Conservation (phyloP, 2,888 invertebrate species). For the Alentia gelatinosa region DNA sequence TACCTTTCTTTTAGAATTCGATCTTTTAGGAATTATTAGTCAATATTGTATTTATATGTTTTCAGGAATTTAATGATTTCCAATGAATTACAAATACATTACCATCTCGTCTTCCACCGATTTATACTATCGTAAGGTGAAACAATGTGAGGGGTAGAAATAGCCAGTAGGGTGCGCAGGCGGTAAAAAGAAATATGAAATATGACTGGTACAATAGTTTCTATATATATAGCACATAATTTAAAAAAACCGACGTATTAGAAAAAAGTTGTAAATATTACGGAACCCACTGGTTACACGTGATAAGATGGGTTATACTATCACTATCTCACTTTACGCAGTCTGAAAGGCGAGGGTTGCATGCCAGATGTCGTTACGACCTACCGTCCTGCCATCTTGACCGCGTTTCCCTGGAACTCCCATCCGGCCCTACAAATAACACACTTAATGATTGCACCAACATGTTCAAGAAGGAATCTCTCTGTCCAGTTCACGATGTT, state of each 20-base stretch:
- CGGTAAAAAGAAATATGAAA: too few species aligned
- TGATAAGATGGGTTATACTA: background rate
- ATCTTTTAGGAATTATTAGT: too few species aligned
- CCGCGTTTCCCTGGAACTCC: background rate
- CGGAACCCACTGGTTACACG: background rate
- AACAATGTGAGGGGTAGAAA: too few species aligned
- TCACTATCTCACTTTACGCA: background rate
- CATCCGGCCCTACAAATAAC: background rate
- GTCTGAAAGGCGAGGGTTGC: background rate
- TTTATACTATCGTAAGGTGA: too few species aligned
- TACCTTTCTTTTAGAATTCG: background rate
- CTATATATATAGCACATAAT: background rate
- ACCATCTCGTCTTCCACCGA: too few species aligned
- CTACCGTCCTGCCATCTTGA: background rate
- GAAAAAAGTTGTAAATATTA: background rate
- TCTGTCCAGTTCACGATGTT: too few species aligned
- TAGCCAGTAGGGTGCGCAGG: too few species aligned
- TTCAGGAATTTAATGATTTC: too few species aligned
- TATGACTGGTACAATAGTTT: background rate
- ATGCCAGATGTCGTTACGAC: background rate
- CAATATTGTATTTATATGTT: too few species aligned
- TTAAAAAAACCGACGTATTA: background rate
- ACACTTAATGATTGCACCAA: background rate
- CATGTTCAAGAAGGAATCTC: too few species aligned
- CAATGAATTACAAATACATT: too few species aligned